Base-by-base conservation (phyloP, 2,113 vertebrate species). In the Octodon degus region DNA sequence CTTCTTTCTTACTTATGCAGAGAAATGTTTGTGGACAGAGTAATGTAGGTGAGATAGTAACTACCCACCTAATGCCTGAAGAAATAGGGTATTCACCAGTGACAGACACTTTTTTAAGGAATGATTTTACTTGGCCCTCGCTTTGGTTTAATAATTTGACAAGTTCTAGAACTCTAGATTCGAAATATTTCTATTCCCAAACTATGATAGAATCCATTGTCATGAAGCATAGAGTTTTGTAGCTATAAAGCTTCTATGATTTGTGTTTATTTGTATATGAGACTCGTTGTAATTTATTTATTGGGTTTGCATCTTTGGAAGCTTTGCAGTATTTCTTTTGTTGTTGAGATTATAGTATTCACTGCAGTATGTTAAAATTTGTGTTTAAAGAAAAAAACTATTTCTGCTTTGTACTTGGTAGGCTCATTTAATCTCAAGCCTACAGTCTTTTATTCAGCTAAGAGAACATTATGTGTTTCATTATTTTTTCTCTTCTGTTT, bases 401-500 rank as follows among this genome's bases (percentile, higher is more conserved):
- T 86, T 86, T 17, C 88, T 93, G 27, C 60, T 88, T 12, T 97
- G 82, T 92, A 53, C 17, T 85, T 90, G 85, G 37, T 86, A 93
- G 74, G 12, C 82, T 95, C 89, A 82, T 92, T 92, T 95, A 90
- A 92, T 94, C 47, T 92, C 16, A 80, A 93, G 32, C 92, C 55
- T 89, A n/a, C 7, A 50, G 90, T 87, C 93, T 93, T 97, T 94
- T 68, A 93, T 90, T 96, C 74, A 89, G 85, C 53, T 70, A 91
- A 96, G 55, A 95, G 84, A 97, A 97, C 77, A 90, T 72, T 89
- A 77, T 96, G 84, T 85, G 81, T 95, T 97, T 95, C 72, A 82
- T 93, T 93, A 93, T 91, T 94, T 97, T 94, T 72, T 85, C 72
- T 93, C 85, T 97, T 93, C 87, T 93, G 63, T 93, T 94, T 97